These are phyloP conservation scores for Cirrhinus molitorella DNA, from an alignment of 2,797 vertebrate species.

Conservation along the genomic window DNA sequence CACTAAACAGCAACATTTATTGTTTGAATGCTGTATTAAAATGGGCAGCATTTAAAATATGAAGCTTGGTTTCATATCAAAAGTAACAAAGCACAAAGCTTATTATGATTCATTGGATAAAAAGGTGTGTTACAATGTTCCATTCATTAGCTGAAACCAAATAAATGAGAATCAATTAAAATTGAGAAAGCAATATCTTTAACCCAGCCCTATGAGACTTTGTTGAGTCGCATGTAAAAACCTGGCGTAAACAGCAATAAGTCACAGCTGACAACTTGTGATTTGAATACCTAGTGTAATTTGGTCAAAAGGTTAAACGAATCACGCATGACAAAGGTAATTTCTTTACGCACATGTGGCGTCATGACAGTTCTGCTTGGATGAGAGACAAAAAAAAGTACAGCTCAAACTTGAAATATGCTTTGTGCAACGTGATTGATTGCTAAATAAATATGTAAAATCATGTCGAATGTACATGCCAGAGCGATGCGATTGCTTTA, in stretches of 20 bases:
- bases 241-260: neutral
- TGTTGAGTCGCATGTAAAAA: neutral
- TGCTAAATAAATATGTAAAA: slow-evolving; percentile 36
- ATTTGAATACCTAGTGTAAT: neutral
- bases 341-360: slow-evolving; percentile 7
- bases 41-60: too few species aligned
- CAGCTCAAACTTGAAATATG: slow-evolving; percentile 16
- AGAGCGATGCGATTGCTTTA: neutral
- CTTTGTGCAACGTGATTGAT: slow-evolving; percentile 38
- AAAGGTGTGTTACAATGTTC: too few species aligned
- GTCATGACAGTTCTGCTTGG: slow-evolving; percentile 40
- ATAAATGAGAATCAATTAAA: too few species aligned
- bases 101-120: too few species aligned
- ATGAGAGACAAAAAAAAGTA: neutral
- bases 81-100: too few species aligned
- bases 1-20: too few species aligned
- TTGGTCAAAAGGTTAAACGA: slow-evolving; percentile 24
- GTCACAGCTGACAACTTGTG: neutral
- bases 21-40: too few species aligned
- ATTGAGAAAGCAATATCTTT: too few species aligned
- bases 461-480: slow-evolving; percentile 9
- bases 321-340: slow-evolving; percentile 2
- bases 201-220: too few species aligned
- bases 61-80: too few species aligned
- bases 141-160: too few species aligned